These are phyloP conservation scores for Zalophus californianus DNA, from an alignment of 2,797 vertebrate species.

Conservation along the genomic window DNA sequence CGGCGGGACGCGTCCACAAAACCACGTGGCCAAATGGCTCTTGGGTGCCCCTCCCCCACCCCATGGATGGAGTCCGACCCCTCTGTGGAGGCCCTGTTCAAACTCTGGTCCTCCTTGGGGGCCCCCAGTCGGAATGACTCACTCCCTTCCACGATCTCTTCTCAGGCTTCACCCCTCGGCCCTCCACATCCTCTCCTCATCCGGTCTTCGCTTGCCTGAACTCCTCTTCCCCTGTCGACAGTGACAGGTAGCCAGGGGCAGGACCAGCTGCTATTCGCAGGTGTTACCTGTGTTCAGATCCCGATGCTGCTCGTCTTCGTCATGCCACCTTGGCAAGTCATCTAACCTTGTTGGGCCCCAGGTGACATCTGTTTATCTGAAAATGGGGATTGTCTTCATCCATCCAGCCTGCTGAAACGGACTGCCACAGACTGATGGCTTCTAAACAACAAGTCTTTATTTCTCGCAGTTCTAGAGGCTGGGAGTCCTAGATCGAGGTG, in stretches of 20 bases:
- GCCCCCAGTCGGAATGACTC: accelerated
- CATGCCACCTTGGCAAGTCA: neutral
- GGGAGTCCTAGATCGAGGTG: neutral
- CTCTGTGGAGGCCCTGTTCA: too few relatives aligned
- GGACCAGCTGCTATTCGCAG: too few relatives aligned
- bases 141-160: neutral
- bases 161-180: neutral
- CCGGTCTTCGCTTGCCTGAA: neutral
- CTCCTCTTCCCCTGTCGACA: too few relatives aligned
- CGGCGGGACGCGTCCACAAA: neutral
- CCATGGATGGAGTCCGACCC: neutral
- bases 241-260: neutral
- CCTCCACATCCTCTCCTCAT: neutral
- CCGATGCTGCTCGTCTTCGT: neutral
- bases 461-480: neutral
- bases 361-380: neutral
- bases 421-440: neutral
- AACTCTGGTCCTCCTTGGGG: neutral
- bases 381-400: neutral
- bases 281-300: neutral
- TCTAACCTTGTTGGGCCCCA: neutral
- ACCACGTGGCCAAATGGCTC: neutral
- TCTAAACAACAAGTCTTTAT: neutral
- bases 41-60: neutral
- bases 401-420: neutral